Conservation (phyloP, 2,113 vertebrate genomes). For the Alligator mississippiensis region DNA sequence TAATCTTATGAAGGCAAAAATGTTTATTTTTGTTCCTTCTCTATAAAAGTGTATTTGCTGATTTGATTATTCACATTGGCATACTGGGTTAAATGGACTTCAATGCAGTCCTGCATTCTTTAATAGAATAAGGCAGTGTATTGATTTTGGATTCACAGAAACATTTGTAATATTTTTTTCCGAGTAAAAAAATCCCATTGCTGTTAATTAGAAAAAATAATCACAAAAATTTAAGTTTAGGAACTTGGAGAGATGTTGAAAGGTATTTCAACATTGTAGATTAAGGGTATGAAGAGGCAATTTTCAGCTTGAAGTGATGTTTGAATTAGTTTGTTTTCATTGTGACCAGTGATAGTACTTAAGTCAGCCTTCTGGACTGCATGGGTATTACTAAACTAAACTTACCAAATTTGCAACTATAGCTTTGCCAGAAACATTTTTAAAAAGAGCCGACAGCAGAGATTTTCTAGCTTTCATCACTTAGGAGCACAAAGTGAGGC, state of each 20-base stretch:
- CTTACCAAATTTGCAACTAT: conserved; percentile 69
- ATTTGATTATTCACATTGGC: conserved; percentile 68
- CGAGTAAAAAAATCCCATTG: conserved; percentile 26
- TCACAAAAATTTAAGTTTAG: conserved; percentile 26
- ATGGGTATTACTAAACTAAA: conserved; percentile 73
- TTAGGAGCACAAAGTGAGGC: conserved; percentile 72
- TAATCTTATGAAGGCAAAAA: conserved; percentile 64
- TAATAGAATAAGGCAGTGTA: conserved; percentile 33
- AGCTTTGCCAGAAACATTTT: conserved; percentile 71
- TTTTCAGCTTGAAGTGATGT: conserved; percentile 69
- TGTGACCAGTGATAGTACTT: conserved; percentile 61
- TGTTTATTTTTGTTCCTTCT: conserved; percentile 81
- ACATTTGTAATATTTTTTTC: neutral
- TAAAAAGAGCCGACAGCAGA: conserved; percentile 73
- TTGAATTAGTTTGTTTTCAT: conserved; percentile 78
- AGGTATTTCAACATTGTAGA: conserved; percentile 64
- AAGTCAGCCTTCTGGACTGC: conserved; percentile 66
- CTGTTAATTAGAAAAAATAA: conserved; percentile 65
- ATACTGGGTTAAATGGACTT: conserved; percentile 56
- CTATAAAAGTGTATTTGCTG: conserved; percentile 69
- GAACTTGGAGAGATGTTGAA: conserved; percentile 60
- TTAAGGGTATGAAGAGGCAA: conserved; percentile 48
- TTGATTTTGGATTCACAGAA: conserved; percentile 51
- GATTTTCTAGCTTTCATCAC: conserved; percentile 84
- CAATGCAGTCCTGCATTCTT: conserved; percentile 35